A percentile compares a stretch with the other conserved stretches of the same genome.
These are phyloP conservation scores for Mionectes olivaceus DNA, from an alignment of 2,797 vertebrate genomes.

Conservation along the genomic window DNA sequence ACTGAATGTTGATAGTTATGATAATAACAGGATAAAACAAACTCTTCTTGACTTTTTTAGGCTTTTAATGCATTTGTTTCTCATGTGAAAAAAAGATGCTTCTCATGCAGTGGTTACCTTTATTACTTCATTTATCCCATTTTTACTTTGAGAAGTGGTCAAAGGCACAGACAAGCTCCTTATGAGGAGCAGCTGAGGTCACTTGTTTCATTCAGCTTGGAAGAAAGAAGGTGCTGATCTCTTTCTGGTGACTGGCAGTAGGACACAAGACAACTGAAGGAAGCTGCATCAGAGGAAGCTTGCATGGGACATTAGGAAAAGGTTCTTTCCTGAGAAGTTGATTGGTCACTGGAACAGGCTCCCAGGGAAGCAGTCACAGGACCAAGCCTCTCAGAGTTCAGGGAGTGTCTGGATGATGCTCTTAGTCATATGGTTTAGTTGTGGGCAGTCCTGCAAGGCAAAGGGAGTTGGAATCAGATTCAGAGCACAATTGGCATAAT, in stretches of 20 bases:
- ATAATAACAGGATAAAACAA: not conserved
- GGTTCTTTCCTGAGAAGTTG: not conserved
- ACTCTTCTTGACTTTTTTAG: not conserved
- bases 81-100: not conserved
- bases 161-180: not conserved
- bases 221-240: not conserved
- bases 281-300: not conserved
- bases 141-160: not conserved
- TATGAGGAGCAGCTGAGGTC: not conserved
- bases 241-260: not conserved
- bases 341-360: not conserved
- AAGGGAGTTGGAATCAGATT: not conserved
- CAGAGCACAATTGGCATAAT: not conserved
- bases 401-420: not conserved
- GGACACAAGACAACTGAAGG: not conserved
- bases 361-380: not conserved
- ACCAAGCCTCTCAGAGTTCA: not conserved
- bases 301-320: not conserved
- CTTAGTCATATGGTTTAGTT: not conserved
- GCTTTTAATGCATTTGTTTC: not conserved
- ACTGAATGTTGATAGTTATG: not conserved
- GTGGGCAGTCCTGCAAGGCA: not conserved
- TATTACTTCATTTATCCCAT: not conserved
- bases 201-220: not conserved
- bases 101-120: not conserved